These are phyloP conservation scores for Scaptomyza montana DNA, from an alignment of 1,140 invertebrate species.

Conservation along the genomic window DNA sequence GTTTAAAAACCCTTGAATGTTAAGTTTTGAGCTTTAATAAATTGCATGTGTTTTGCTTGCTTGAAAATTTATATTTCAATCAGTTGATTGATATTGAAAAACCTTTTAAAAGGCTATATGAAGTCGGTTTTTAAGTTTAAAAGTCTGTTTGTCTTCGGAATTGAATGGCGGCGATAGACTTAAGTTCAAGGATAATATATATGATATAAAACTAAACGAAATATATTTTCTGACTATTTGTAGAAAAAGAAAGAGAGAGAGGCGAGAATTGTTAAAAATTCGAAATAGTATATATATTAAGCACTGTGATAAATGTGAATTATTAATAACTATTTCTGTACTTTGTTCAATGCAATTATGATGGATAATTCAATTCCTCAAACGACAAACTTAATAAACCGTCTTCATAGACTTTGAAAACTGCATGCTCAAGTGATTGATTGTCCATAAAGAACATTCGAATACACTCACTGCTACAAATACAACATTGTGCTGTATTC, in stretches of 20 bases:
- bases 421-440: constrained; percentile 42
- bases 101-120: neutral
- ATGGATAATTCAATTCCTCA: constrained; percentile 8
- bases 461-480: constrained; percentile 9
- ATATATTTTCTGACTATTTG: neutral
- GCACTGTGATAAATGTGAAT: constrained; percentile 44
- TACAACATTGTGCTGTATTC: constrained; percentile 1
- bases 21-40: constrained; percentile 1
- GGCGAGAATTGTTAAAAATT: constrained; percentile 26
- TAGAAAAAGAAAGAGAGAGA: neutral
- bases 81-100: constrained; percentile 5
- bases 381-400: constrained; percentile 10
- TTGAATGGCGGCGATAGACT: constrained; percentile 16
- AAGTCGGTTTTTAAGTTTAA: constrained; percentile 18
- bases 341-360: constrained; percentile 12
- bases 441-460: constrained; percentile 10
- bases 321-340: constrained; percentile 6
- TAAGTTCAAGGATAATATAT: constrained; percentile 19
- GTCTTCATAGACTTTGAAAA: constrained; percentile 3
- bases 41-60: constrained; percentile 30
- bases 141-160: neutral
- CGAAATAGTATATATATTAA: neutral
- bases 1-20: neutral
- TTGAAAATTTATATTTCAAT: constrained; percentile 7
- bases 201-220: no score